Evolutionary conservation across 2,797 vertebrate genomes (phyloP).

Genomic region (Natrix natrix): DNA sequence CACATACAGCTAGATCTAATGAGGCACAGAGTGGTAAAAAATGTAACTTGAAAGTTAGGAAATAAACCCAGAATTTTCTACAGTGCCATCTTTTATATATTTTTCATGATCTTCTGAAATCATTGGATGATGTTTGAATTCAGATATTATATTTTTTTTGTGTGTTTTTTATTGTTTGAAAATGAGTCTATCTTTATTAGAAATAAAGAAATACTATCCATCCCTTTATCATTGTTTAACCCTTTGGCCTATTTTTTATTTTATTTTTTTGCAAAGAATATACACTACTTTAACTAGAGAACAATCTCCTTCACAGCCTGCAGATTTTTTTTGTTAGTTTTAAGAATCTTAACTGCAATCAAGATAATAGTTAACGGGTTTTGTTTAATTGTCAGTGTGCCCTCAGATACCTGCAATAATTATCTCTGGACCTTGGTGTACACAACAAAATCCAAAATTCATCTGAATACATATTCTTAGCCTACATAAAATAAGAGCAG

Average conservation of each 20-base stretch:
- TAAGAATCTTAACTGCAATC: background rate
- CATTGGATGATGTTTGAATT: background rate
- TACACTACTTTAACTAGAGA: background rate
- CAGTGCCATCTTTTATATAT: background rate
- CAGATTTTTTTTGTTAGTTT: background rate
- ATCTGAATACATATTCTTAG: background rate
- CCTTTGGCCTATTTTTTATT: background rate
- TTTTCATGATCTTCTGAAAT: background rate
- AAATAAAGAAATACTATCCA: background rate
- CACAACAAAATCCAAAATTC: background rate
- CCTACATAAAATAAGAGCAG: background rate
- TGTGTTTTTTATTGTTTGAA: background rate
- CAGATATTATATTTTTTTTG: background rate
- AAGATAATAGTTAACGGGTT: background rate
- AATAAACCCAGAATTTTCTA: background rate
- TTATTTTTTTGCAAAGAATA: background rate
- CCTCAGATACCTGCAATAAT: background rate
- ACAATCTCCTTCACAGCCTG: background rate
- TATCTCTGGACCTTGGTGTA: background rate
- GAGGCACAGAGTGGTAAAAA: background rate
- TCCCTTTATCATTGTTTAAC: background rate
- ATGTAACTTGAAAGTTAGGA: background rate
- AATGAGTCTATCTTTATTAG: background rate
- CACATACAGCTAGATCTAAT: background rate
- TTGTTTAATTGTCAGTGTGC: background rate